These are phyloP conservation scores for Lanistes nyassanus DNA, from an alignment of 1,140 invertebrate genomes.

Conservation along the genomic window DNA sequence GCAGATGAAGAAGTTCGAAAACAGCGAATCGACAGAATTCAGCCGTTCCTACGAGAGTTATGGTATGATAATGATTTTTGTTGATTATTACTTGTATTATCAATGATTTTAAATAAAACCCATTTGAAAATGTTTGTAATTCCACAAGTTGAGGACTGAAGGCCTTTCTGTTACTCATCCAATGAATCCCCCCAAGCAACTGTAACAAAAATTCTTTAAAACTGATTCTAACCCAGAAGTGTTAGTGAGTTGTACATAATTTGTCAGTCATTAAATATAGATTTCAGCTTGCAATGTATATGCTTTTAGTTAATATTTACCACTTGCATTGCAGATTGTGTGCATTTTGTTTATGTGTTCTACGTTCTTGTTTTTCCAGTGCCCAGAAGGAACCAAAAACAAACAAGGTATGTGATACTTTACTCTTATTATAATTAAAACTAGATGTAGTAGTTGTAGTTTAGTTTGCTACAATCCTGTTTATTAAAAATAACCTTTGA, in stretches of 20 bases:
- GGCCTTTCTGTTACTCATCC: too few species aligned
- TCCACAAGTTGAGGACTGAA: neutral
- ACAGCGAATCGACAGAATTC: conserved; percentile 15
- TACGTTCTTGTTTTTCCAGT: conserved; percentile 8
- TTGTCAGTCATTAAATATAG: too few species aligned
- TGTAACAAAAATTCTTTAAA: neutral
- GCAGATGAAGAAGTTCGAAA: conserved; percentile 18
- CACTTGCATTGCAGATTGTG: neutral
- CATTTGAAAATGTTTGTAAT: too few species aligned
- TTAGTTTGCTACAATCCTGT: neutral
- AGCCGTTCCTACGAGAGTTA: conserved; percentile 16
- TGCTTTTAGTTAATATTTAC: neutral
- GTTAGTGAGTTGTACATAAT: neutral
- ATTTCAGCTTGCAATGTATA: too few species aligned
- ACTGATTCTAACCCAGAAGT: neutral
- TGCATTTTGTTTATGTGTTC: neutral
- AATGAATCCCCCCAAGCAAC: neutral
- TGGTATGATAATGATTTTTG: conserved; percentile 4
- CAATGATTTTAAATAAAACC: neutral
- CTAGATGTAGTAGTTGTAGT: too few species aligned
- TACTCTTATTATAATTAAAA: neutral
- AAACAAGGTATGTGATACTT: conserved; percentile 10
- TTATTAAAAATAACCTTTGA: neutral
- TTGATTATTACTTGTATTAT: neutral
- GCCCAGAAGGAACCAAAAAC: conserved; percentile 21